A percentile compares a stretch with the other conserved stretches of the same genome.
Conservation (phyloP, 2,888 invertebrate genomes). For the Trissolcus brochymenae region DNA sequence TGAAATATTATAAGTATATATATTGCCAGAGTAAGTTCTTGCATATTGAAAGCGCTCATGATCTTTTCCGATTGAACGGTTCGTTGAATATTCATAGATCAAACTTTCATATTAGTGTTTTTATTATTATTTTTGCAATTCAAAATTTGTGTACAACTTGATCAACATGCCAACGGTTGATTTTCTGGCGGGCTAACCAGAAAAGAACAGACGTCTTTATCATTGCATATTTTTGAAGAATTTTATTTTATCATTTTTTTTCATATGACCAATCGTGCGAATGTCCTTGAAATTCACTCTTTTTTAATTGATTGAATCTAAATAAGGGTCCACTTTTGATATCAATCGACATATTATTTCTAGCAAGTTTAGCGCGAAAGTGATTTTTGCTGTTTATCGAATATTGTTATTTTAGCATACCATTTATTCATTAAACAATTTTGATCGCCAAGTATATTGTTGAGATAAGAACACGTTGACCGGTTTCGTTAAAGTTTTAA, state of each 20-base stretch:
- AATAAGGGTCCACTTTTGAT: too few relatives aligned
- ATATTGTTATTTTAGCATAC: conserved; percentile 42
- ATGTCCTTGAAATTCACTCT: neutral
- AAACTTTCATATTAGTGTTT: conserved; percentile 54
- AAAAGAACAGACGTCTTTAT: too few relatives aligned
- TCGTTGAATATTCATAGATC: conserved; percentile 54
- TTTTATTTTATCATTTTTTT: neutral
- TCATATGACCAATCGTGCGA: too few relatives aligned
- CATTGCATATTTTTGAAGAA: neutral
- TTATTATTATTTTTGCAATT: conserved; percentile 44
- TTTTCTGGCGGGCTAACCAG: neutral
- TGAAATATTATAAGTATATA: conserved; percentile 15
- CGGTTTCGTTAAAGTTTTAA: conserved; percentile 64
- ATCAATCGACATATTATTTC: neutral
- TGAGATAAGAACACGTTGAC: conserved; percentile 62
- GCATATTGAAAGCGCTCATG: conserved; percentile 39
- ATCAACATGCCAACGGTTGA: conserved; percentile 29
- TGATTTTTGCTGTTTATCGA: conserved; percentile 10
- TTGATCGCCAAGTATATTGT: conserved; percentile 59
- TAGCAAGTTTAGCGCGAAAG: neutral
- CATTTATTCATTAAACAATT: conserved; percentile 55
- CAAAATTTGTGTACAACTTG: conserved; percentile 39
- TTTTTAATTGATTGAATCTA: too few relatives aligned
- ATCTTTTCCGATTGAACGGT: conserved; percentile 49
- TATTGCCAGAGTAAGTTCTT: conserved; percentile 30